A percentile compares a stretch with the other conserved stretches of the same genome.
Conservation (phyloP, 2,888 invertebrate species). For the Sabatieria punctata region DNA sequence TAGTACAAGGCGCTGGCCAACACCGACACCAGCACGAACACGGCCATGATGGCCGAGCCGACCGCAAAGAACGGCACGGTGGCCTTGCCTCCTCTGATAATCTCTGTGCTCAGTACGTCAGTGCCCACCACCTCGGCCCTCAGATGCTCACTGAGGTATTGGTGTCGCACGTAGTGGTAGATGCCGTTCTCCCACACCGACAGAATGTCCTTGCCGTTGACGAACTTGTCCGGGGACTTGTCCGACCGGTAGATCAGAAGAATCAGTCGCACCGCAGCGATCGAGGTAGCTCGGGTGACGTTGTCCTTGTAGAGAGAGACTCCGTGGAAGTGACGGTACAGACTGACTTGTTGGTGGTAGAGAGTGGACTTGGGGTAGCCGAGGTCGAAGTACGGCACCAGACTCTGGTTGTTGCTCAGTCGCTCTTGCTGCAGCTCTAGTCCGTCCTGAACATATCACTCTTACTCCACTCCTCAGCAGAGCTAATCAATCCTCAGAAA, state of each 20-base stretch:
- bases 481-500: too few relatives aligned
- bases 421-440: too few relatives aligned
- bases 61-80: slow-evolving; percentile 10
- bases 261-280: too few relatives aligned
- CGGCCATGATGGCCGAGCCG: slow-evolving; percentile 9
- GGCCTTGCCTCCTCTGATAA: slow-evolving; percentile 11
- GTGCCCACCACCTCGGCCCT: slow-evolving; percentile 25
- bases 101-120: slow-evolving; percentile 25
- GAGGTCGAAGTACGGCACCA: too few relatives aligned
- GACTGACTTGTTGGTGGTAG: too few relatives aligned
- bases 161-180: slow-evolving; percentile 16
- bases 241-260: slow-evolving; percentile 28
- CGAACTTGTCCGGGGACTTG: slow-evolving; percentile 13
- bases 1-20: slow-evolving; percentile 6
- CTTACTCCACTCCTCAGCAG: too few relatives aligned
- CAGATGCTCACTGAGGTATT: slow-evolving; percentile 16
- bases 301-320: too few relatives aligned
- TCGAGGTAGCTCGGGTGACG: too few relatives aligned
- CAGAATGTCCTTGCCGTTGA: slow-evolving; percentile 15
- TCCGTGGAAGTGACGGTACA: too few relatives aligned
- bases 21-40: slow-evolving; percentile 12
- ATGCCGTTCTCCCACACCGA: slow-evolving; percentile 27
- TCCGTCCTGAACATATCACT: too few relatives aligned
- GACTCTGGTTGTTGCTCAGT: too few relatives aligned
- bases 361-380: too few relatives aligned